These are phyloP conservation scores for Rhyacophila evoluta DNA, from an alignment of 2,888 invertebrate species.

Conservation along the genomic window DNA sequence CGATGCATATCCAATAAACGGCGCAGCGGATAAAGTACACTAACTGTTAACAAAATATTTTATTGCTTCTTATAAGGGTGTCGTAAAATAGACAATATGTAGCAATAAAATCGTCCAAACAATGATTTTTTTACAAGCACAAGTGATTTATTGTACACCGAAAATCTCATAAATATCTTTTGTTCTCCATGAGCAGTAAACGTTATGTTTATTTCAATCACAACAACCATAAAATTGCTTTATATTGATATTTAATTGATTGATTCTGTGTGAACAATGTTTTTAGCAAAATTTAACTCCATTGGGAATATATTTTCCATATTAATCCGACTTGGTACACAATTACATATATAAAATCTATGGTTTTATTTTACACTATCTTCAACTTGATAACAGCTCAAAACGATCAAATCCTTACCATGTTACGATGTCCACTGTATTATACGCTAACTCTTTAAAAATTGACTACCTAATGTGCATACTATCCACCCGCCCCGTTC, in stretches of 20 bases:
- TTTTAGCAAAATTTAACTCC: too few species aligned
- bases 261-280: too few species aligned
- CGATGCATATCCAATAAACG: neutral
- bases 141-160: neutral
- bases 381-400: too few species aligned
- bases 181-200: neutral
- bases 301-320: too few species aligned
- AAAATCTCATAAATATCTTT: neutral
- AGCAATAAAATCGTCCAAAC: neutral
- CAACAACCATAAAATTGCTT: neutral
- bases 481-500: too few species aligned
- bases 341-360: too few species aligned
- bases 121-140: conserved; percentile 2
- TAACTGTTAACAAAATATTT: conserved; percentile 14
- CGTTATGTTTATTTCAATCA: neutral
- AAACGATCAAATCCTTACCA: too few species aligned
- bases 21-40: neutral
- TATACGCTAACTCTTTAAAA: too few species aligned
- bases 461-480: too few species aligned
- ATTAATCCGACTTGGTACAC: too few species aligned
- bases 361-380: too few species aligned
- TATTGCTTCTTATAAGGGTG: neutral
- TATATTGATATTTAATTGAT: neutral
- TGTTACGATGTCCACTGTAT: too few species aligned
- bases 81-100: neutral